phyloP scores from a whole-genome alignment of 2,888 invertebrate genomes.

The Dynastes grantii region DNA sequence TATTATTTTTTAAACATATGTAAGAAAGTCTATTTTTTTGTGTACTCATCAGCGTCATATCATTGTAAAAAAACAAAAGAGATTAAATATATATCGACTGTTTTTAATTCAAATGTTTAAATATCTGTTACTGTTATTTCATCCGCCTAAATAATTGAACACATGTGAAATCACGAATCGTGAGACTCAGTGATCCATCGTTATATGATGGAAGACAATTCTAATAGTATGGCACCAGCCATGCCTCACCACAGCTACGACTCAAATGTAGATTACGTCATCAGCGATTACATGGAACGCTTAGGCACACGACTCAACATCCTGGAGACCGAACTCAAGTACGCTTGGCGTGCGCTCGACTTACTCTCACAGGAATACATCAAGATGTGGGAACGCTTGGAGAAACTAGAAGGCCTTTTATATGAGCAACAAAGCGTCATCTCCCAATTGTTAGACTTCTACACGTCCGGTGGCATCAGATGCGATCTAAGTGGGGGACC shows the following conservation, averaged over 20 bases:
- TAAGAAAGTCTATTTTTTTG: slow-evolving; percentile 21
- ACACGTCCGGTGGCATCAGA: slow-evolving; percentile 74
- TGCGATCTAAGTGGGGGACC: slow-evolving; percentile 56
- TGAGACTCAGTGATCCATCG: slow-evolving; percentile 25
- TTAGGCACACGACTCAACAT: slow-evolving; percentile 89
- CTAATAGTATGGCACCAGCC: slow-evolving; percentile 65
- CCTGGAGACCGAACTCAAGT: slow-evolving; percentile 91
- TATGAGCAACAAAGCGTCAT: slow-evolving; percentile 94
- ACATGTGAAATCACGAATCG: background rate
- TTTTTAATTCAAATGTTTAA: slow-evolving; percentile 51
- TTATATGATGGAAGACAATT: slow-evolving; percentile 58
- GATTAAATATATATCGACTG: slow-evolving; percentile 41
- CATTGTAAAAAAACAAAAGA: slow-evolving; percentile 24
- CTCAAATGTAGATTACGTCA: slow-evolving; percentile 80
- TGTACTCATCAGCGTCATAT: slow-evolving; percentile 38
- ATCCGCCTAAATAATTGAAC: slow-evolving; percentile 13
- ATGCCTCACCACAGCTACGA: slow-evolving; percentile 66
- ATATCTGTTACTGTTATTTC: slow-evolving; percentile 41
- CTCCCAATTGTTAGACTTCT: slow-evolving; percentile 87
- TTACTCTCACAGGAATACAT: slow-evolving; percentile 93
- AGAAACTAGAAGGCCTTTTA: slow-evolving; percentile 88
- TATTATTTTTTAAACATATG: slow-evolving; percentile 13
- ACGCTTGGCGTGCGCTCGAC: slow-evolving; percentile 94
- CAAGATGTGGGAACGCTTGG: slow-evolving; percentile 94
- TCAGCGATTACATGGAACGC: slow-evolving; percentile 93